Conservation (phyloP, 2,888 invertebrate species). For the Crocallis elinguaria region DNA sequence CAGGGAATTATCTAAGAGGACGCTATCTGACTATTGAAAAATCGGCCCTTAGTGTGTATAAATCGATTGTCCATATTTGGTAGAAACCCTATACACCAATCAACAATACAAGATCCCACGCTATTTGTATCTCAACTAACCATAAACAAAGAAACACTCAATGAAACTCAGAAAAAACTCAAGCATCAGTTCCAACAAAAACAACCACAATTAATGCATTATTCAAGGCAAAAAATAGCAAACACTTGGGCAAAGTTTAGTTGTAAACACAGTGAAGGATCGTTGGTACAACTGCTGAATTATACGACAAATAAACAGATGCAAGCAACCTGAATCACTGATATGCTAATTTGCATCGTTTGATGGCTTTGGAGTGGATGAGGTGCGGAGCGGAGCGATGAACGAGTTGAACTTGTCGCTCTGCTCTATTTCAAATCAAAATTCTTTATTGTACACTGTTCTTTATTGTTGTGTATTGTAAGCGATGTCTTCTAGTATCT, state of each 20-base stretch:
- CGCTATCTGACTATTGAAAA: too few species aligned
- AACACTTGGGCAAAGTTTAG: conserved; percentile 19
- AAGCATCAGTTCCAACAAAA: conserved; percentile 7
- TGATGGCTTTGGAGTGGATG: conserved; percentile 33
- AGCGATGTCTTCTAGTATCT: too few species aligned
- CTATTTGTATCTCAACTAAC: too few species aligned
- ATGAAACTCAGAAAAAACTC: background rate
- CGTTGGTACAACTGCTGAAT: conserved; percentile 31
- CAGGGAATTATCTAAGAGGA: too few species aligned
- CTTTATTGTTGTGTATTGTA: too few species aligned
- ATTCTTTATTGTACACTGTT: too few species aligned
- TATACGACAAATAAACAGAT: conserved; percentile 40
- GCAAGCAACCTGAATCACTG: conserved; percentile 56
- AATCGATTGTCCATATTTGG: too few species aligned
- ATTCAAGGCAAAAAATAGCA: conserved; percentile 32
- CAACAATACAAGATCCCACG: too few species aligned
- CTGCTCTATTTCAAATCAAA: too few species aligned
- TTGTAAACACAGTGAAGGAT: conserved; percentile 32
- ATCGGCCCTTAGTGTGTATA: too few species aligned
- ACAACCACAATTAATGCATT: conserved; percentile 30
- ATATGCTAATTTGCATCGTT: conserved; percentile 64
- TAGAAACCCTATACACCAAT: too few species aligned
- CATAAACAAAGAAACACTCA: background rate
- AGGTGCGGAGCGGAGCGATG: conserved; percentile 12
- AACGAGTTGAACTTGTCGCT: too few species aligned